Percentiles rank a stretch among this genome's conserved stretches.
Conservation (phyloP, 2,888 invertebrate genomes). For the Andrena bucephala region DNA sequence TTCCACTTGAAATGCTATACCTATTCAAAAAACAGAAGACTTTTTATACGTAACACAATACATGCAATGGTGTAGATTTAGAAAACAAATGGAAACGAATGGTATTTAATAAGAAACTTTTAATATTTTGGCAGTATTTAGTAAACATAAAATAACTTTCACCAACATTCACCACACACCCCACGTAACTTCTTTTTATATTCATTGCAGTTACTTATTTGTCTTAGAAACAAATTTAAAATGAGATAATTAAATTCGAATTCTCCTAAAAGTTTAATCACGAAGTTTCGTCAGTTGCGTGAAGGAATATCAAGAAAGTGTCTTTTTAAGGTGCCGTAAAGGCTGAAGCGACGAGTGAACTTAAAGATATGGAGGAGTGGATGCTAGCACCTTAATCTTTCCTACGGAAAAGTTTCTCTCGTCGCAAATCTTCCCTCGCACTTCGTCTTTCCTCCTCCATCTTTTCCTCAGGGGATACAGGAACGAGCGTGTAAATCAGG, state of each 20-base stretch:
- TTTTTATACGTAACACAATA: too few species aligned
- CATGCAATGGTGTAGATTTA: too few species aligned
- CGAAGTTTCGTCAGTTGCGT: conserved; percentile 59
- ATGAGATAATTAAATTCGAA: conserved; percentile 70
- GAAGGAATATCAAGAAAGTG: conserved; percentile 54
- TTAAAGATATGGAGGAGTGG: conserved; percentile 74
- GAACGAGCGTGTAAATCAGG: conserved; percentile 72
- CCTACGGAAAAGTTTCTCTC: conserved; percentile 70
- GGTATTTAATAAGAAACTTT: too few species aligned
- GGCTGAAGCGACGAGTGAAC: conserved; percentile 72
- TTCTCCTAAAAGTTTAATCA: conserved; percentile 71
- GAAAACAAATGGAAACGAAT: too few species aligned
- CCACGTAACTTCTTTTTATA: conserved; percentile 3
- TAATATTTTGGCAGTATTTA: too few species aligned
- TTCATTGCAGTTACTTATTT: conserved; percentile 57
- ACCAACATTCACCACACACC: neutral
- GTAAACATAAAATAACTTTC: neutral
- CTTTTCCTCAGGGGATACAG: conserved; percentile 58
- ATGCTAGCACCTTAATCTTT: conserved; percentile 74
- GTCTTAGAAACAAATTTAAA: conserved; percentile 60
- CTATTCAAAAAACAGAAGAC: too few species aligned
- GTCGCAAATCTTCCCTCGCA: conserved; percentile 70
- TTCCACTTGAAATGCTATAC: too few species aligned
- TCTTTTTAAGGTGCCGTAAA: conserved; percentile 71
- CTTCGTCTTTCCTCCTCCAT: conserved; percentile 26